Evolutionary conservation across 2,888 invertebrate species (phyloP), one percentile per base, ranked within the genome.

Genomic region (Plagodis dolabraria): DNA sequence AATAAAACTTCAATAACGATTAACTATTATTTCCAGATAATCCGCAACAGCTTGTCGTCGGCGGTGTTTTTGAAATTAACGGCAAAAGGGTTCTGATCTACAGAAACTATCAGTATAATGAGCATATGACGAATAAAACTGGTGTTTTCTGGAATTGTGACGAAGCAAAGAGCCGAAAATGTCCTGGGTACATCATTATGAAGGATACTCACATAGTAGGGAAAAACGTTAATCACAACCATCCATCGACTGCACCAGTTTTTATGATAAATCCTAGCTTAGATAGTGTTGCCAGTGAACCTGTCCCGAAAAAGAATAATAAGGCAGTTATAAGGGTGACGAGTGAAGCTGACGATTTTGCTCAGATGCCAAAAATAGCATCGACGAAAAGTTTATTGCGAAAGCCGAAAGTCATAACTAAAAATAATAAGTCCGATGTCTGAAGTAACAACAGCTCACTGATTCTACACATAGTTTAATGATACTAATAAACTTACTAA

Each of bases 41-140:
- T 2, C 43, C 46, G 8, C 45, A 47, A 5, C 45, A 47, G 6
- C 47, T 56, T 0, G 69, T 82, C 5, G 78, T 83, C 5, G 82
- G 82, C 12, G 83, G 78, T 5, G 73, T 83, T 44, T 82, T 80
- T 47, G 68, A 77, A 60, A 51, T 71, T 11, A 51, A 69, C 8
- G 76, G 75, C 7, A 71, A 68, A 10, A 75, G 74, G 46, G 56
- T 82, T 0, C 59, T 82, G 12, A 63, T 82, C 45, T 72, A 73
- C 38, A 77, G 73, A 63, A 70, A 77, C 7, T 76, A 65, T 53
- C 68, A 71, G 2, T 82, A 76, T 53, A 54, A 72, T 9, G 75
- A 74, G 67, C 63, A 65, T n/a, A 60, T 61, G 49, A 43, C 53
- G 22, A 47, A 38, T 8, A 53, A 46, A 43, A 10, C 42, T 40